Percentiles rank a stretch among this genome's conserved stretches.
Conservation (phyloP, 2,113 vertebrate species). For the Sinocyclocheilus anophthalmus region DNA sequence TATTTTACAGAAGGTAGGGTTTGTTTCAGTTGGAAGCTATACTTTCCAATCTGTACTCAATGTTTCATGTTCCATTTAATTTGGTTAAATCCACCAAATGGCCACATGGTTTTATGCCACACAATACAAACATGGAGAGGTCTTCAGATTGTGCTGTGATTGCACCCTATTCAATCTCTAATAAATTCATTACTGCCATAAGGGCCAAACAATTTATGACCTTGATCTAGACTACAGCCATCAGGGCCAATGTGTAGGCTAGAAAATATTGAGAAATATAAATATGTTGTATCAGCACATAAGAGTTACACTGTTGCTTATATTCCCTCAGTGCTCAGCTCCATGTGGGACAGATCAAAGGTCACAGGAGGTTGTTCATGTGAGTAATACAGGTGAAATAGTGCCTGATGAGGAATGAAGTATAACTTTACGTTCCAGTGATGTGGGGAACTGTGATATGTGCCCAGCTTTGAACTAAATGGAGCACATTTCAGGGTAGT, state of each 20-base stretch:
- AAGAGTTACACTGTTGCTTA: not conserved
- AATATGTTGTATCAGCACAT: constrained; percentile 27
- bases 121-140: not conserved
- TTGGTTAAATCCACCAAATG: not conserved
- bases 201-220: constrained; percentile 1
- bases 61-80: not conserved
- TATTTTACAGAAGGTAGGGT: not conserved
- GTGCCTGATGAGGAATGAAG: constrained; percentile 92
- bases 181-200: not conserved
- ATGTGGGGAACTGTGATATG: constrained; percentile 77
- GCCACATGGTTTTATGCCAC: not conserved
- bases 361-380: constrained; percentile 86
- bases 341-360: constrained; percentile 93
- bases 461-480: constrained; percentile 88
- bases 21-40: constrained; percentile 17
- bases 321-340: constrained; percentile 72
- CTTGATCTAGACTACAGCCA: not conserved
- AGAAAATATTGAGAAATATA: not conserved
- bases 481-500: constrained; percentile 80
- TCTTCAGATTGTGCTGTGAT: not conserved
- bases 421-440: constrained; percentile 83
- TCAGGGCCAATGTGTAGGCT: not conserved
- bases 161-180: not conserved
- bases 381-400: constrained; percentile 90
- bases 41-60: not conserved